Conservation (phyloP, 2,888 invertebrate genomes). For the Aplocera efformata region DNA sequence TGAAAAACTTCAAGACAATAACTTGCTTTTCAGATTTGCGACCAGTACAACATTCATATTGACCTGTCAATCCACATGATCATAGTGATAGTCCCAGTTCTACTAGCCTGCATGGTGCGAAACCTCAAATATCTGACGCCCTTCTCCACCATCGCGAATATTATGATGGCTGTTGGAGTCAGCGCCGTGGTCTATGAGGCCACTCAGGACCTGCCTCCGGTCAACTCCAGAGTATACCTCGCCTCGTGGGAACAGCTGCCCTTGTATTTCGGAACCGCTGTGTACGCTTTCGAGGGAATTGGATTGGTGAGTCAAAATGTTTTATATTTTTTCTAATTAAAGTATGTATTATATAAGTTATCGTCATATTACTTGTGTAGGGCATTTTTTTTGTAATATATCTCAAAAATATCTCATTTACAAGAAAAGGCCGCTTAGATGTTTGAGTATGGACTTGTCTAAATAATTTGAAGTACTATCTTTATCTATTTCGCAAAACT, state of each 20-base stretch:
- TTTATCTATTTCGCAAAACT: too few relatives aligned
- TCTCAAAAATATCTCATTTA: too few relatives aligned
- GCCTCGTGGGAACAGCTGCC: slow-evolving; percentile 85
- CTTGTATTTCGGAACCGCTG: slow-evolving; percentile 96
- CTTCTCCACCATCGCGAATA: slow-evolving; percentile 94
- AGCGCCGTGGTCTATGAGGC: slow-evolving; percentile 89
- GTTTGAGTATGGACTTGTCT: too few relatives aligned
- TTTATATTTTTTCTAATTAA: too few relatives aligned
- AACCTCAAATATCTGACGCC: slow-evolving; percentile 95
- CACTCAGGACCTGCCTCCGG: slow-evolving; percentile 84
- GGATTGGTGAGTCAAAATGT: slow-evolving; percentile 89
- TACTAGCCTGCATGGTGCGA: slow-evolving; percentile 87
- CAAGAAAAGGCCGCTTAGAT: too few relatives aligned
- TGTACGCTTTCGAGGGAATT: slow-evolving; percentile 98
- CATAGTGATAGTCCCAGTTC: slow-evolving; percentile 85
- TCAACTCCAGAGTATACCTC: slow-evolving; percentile 80
- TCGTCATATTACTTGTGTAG: too few relatives aligned
- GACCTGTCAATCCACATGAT: slow-evolving; percentile 87
- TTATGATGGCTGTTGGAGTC: slow-evolving; percentile 87
- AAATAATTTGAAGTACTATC: too few relatives aligned
- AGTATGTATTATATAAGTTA: too few relatives aligned
- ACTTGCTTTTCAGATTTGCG: slow-evolving; percentile 82
- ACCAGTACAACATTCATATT: slow-evolving; percentile 81
- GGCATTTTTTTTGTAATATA: too few relatives aligned
- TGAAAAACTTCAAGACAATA: neutral